Base-by-base conservation (phyloP, 2,888 invertebrate species). In the Caenorhabditis becei region DNA sequence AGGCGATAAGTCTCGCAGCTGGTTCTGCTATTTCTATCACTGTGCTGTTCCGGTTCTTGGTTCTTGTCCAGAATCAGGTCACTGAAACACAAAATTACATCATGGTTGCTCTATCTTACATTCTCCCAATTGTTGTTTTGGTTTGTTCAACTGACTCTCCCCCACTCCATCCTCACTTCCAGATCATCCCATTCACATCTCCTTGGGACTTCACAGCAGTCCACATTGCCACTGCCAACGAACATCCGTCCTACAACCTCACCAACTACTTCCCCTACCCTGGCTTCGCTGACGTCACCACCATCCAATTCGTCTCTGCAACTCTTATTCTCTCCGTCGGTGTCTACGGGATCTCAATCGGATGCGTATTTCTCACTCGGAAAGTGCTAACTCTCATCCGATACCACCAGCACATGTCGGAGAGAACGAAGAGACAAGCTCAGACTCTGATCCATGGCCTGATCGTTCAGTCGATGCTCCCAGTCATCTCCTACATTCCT, bases 391-490 rank as follows among this genome's bases (percentile, higher is more conserved):
- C 32, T 18, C 37, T 74, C 3, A 74, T 80, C 20, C 47, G 63
- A 4, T 69, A 69, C 26, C 80, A 80, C 47, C 35, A 58, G 23
- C 74, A 65, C 35, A 80, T 80, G 80, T 80, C 80, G 16, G 69
- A 67, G 10, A 69, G 59, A 28, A 80, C 80, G 14, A 80, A 80
- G 41, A 74, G 63, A 26, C 80, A 80, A 35, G 71, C 80, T 32
- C 53, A 69, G 14, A 80, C 80, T 23, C 49, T 80, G 4, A 74
- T 80, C 24, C 56, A 74, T 51, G 80, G 75, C 10, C 61, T 75
- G 0, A 75, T 75, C 23, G 75, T 75, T 8, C 75, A 75, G 28
- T 75, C 75, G 4, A 59, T 66, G 66, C 23, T 75, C 2, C 75
- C 75, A 1, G 51, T 75, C 14, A 44, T 75, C n/a, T 75, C 59